phyloP scores from a whole-genome alignment of 2,888 invertebrate genomes.

The Callyntrura sp. region DNA sequence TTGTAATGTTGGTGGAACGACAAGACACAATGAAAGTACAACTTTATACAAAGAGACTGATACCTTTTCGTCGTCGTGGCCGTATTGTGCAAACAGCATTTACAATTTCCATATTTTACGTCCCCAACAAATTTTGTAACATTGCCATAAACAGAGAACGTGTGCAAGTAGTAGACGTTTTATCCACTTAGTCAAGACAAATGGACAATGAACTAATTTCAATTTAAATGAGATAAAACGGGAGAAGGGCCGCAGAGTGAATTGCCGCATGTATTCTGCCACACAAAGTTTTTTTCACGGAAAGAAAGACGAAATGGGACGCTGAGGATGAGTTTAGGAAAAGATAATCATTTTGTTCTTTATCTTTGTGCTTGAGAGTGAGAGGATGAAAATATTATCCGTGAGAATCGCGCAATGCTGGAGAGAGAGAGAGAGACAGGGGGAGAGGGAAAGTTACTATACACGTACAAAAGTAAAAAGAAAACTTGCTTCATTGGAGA shows the following conservation, averaged over 20 bases:
- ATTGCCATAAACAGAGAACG: background rate
- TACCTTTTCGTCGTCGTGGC: background rate
- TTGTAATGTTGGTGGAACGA: slow-evolving; percentile 48
- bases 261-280: slow-evolving; percentile 12
- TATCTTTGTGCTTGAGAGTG: slow-evolving; percentile 51
- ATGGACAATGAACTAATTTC: slow-evolving; percentile 77
- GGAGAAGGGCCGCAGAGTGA: slow-evolving; percentile 14
- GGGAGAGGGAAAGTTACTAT: background rate
- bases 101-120: background rate
- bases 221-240: slow-evolving; percentile 72
- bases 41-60: slow-evolving; percentile 34
- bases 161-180: background rate
- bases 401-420: slow-evolving; percentile 34
- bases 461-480: background rate
- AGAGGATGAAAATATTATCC: slow-evolving; percentile 56
- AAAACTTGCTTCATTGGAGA: background rate
- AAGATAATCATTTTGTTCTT: slow-evolving; percentile 71
- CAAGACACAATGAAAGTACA: slow-evolving; percentile 48
- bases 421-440: slow-evolving; percentile 15
- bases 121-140: background rate
- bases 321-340: slow-evolving; percentile 51
- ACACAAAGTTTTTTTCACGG: slow-evolving; percentile 28
- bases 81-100: slow-evolving; percentile 22
- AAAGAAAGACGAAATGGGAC: slow-evolving; percentile 44
- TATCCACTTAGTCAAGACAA: slow-evolving; percentile 62